Conservation (phyloP, 2,797 vertebrate genomes). For the Aulostomus chinensis region DNA sequence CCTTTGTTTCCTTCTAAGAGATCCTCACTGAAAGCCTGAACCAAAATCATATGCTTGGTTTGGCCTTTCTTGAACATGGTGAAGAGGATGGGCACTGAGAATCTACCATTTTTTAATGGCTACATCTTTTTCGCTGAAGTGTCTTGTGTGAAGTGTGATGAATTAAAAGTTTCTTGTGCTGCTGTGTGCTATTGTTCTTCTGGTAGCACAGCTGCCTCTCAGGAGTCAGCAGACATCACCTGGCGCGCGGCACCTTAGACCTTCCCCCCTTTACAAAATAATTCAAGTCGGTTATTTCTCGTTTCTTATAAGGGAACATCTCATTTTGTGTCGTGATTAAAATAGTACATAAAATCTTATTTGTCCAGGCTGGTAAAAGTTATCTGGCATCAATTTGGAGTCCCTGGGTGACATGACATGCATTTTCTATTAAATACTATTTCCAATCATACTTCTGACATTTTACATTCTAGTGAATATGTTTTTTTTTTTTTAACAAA, state of each 20-base stretch:
- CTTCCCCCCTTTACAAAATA: too few species aligned
- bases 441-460: too few species aligned
- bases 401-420: too few species aligned
- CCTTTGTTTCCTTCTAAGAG: constrained; percentile 66
- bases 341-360: too few species aligned
- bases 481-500: too few species aligned
- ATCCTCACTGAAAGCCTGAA: constrained; percentile 48
- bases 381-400: too few species aligned
- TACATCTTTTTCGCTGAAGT: constrained; percentile 59
- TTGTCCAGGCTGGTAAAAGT: too few species aligned
- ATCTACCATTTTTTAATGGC: constrained; percentile 67
- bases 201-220: constrained; percentile 68
- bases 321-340: too few species aligned
- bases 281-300: too few species aligned
- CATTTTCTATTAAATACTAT: too few species aligned
- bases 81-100: constrained; percentile 62
- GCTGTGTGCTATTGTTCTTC: constrained; percentile 62
- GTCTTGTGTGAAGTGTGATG: constrained; percentile 59
- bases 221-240: constrained; percentile 55
- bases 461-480: too few species aligned
- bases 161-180: constrained; percentile 63
- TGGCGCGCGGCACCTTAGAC: constrained; percentile 48
- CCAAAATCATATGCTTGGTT: constrained; percentile 61
- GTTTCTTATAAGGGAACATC: too few species aligned
- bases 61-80: constrained; percentile 59